These are phyloP conservation scores for Capromys pilorides DNA, from an alignment of 2,797 vertebrate genomes.

Conservation along the genomic window DNA sequence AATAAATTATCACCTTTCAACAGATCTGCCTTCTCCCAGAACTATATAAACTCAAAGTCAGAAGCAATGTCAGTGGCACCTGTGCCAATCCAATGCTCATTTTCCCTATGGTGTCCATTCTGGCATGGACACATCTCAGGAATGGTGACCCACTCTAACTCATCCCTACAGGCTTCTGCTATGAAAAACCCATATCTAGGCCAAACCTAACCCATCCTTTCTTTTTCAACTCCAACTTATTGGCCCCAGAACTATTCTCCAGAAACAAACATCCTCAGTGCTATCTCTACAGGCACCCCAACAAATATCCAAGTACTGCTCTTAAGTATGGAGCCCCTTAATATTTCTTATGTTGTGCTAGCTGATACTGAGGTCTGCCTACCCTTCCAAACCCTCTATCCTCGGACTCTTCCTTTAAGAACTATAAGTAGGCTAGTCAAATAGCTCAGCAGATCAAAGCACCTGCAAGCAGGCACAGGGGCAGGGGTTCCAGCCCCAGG, in stretches of 20 bases:
- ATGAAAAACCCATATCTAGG: neutral
- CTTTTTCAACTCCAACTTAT: neutral
- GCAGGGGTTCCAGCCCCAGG: no score
- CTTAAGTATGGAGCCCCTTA: neutral
- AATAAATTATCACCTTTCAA: conserved; percentile 25
- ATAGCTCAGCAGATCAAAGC: no score
- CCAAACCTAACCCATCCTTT: neutral
- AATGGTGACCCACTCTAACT: neutral
- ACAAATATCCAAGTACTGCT: neutral
- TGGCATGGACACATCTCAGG: no score
- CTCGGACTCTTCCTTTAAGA: neutral
- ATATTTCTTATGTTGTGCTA: no score
- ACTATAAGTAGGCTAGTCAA: neutral
- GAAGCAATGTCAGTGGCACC: neutral
- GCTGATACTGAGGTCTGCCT: neutral
- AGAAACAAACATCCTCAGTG: neutral
- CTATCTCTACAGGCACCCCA: neutral
- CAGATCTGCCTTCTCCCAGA: neutral
- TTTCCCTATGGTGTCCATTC: neutral
- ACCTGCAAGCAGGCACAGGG: no score
- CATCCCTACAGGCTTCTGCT: neutral
- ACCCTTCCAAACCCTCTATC: neutral
- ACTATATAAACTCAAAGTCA: neutral
- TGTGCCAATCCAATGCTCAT: rapidly evolving
- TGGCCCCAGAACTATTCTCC: neutral